Conservation (phyloP, 2,888 invertebrate genomes). For the Lagria hirta region DNA sequence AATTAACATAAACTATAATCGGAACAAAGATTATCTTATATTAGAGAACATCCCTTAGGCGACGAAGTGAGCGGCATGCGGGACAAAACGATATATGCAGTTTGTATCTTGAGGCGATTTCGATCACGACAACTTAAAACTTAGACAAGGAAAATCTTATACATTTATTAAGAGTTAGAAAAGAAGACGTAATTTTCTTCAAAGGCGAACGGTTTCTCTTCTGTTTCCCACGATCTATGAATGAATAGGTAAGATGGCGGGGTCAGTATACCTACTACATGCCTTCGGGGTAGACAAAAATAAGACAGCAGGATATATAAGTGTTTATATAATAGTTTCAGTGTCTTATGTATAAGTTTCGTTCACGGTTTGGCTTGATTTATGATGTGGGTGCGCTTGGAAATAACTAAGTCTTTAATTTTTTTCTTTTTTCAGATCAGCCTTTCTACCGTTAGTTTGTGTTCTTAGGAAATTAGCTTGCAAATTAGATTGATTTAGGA, state of each 20-base stretch:
- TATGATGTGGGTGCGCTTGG: slow-evolving; percentile 27
- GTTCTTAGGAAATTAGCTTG: slow-evolving; percentile 31
- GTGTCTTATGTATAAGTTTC: slow-evolving; percentile 22
- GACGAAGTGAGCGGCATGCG: slow-evolving; percentile 15
- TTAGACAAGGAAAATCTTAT: slow-evolving; percentile 4
- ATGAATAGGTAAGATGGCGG: slow-evolving; percentile 50
- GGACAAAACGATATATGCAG: slow-evolving; percentile 18
- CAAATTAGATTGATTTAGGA: slow-evolving; percentile 30
- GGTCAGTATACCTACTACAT: slow-evolving; percentile 52
- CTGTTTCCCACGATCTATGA: slow-evolving; percentile 51
- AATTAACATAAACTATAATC: slow-evolving; percentile 23
- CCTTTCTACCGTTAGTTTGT: slow-evolving; percentile 28
- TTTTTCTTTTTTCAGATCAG: slow-evolving; percentile 10
- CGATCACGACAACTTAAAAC: slow-evolving; percentile 5
- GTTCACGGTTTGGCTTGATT: slow-evolving; percentile 26
- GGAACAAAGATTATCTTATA: slow-evolving; percentile 22
- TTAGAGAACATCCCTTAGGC: slow-evolving; percentile 20
- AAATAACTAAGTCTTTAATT: slow-evolving; percentile 18
- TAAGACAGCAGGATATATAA: slow-evolving; percentile 39
- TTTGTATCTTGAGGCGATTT: slow-evolving; percentile 16
- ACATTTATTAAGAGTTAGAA: slow-evolving; percentile 4
- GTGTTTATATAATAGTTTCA: slow-evolving; percentile 33
- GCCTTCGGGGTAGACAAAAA: slow-evolving; percentile 39
- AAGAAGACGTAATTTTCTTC: slow-evolving; percentile 11
- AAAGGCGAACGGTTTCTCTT: slow-evolving; percentile 31